These are phyloP conservation scores for Ceratothoa steindachneri DNA, from an alignment of 2,888 invertebrate species.

Conservation along the genomic window DNA sequence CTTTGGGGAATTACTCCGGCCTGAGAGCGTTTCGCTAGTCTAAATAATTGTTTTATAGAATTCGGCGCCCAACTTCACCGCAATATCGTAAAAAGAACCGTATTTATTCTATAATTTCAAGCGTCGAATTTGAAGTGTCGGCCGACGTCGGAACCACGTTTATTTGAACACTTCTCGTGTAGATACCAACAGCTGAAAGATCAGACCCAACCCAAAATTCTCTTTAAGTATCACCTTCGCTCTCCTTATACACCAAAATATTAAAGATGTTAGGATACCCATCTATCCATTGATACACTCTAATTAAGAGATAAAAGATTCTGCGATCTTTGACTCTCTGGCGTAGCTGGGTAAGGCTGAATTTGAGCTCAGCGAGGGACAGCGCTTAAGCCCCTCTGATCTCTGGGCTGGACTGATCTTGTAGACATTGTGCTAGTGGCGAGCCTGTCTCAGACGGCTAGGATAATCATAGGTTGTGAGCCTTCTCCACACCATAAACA, in stretches of 20 bases:
- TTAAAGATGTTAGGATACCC: slow-evolving; percentile 11
- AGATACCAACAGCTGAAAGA: slow-evolving; percentile 15
- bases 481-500: slow-evolving; percentile 45
- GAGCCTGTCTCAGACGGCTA: slow-evolving; percentile 38
- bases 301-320: slow-evolving; percentile 1
- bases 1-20: no score
- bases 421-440: slow-evolving; percentile 31
- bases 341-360: not conserved
- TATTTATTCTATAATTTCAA: slow-evolving; percentile 10
- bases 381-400: not conserved
- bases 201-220: not conserved
- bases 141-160: not conserved
- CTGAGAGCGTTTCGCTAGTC: not conserved
- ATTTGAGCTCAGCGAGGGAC: not conserved
- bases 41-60: not conserved
- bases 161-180: slow-evolving; percentile 11
- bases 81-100: not conserved
- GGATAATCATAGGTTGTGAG: slow-evolving; percentile 42
- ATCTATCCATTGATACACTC: slow-evolving; percentile 9
- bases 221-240: slow-evolving; percentile 8
- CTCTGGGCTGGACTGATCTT: not conserved
- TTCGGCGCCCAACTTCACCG: not conserved
- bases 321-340: not conserved
- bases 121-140: not conserved
- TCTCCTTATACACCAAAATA: slow-evolving; percentile 8